Evolutionary conservation across 2,113 vertebrate species (phyloP).

Genomic region (Peromyscus maniculatus): DNA sequence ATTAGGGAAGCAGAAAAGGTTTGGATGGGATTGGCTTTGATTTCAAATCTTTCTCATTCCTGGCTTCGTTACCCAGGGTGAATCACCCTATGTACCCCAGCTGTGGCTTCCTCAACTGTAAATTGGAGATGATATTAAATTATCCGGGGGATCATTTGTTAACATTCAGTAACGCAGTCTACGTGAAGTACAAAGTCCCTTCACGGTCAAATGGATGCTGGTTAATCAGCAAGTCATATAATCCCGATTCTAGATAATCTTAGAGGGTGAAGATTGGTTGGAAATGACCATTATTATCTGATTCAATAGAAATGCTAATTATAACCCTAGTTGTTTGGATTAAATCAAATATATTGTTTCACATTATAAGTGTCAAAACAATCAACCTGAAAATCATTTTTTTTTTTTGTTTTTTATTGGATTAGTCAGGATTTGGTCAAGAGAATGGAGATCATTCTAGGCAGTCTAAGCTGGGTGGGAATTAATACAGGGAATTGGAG

Average conservation of each 20-base stretch:
- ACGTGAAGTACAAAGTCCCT: background rate
- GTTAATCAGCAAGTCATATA: background rate
- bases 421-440: constrained; percentile 40
- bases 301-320: constrained; percentile 28
- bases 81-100: background rate
- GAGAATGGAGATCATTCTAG: constrained; percentile 19
- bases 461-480: constrained; percentile 24
- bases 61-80: background rate
- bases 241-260: background rate
- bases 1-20: background rate
- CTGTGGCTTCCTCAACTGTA: background rate
- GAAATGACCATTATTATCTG: constrained; percentile 25
- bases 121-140: constrained; percentile 18
- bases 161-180: background rate
- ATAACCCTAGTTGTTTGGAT: constrained; percentile 22
- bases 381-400: constrained; percentile 38
- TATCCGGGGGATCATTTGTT: background rate
- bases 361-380: constrained; percentile 49
- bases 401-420: constrained; percentile 12
- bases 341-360: constrained; percentile 51
- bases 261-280: background rate
- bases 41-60: constrained; percentile 40
- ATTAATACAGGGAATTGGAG: constrained; percentile 16
- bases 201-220: background rate
- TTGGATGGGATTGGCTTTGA: background rate